These are phyloP conservation scores for Dolichotis patagonum DNA, from an alignment of 2,113 vertebrate species.

Conservation along the genomic window DNA sequence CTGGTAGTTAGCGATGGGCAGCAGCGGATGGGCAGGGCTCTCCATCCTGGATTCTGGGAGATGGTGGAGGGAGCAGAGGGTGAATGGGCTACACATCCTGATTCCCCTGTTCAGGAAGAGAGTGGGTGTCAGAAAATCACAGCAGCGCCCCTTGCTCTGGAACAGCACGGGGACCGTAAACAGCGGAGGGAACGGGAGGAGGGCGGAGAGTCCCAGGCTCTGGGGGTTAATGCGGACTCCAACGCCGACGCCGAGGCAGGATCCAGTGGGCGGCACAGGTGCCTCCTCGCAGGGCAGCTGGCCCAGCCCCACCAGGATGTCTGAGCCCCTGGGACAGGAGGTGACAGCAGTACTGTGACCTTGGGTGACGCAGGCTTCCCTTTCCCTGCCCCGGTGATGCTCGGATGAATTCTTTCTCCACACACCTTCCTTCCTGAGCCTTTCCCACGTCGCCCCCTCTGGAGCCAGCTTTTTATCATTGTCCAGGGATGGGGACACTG, in stretches of 20 bases:
- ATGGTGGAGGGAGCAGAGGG: background rate
- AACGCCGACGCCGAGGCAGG: background rate
- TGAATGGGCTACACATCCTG: background rate
- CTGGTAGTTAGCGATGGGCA: accelerated
- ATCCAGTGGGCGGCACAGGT: background rate
- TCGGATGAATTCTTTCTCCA: background rate
- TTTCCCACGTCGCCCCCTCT: background rate
- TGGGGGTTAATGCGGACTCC: accelerated
- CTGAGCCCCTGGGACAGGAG: background rate
- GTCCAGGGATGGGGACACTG: accelerated
- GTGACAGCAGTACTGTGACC: background rate
- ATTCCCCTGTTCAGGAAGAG: background rate
- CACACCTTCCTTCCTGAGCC: background rate
- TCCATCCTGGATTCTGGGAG: background rate
- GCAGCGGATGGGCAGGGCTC: background rate
- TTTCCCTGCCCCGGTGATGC: background rate
- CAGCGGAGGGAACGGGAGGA: background rate
- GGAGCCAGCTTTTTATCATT: background rate
- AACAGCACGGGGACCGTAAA: background rate
- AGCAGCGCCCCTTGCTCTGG: background rate
- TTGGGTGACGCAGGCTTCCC: background rate
- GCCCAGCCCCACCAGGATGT: background rate
- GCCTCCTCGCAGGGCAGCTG: background rate
- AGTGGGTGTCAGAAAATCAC: background rate
- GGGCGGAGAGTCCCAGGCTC: background rate